Evolutionary conservation across 2,888 invertebrate genomes (phyloP).

Genomic region (Nesidiocoris tenuis): DNA sequence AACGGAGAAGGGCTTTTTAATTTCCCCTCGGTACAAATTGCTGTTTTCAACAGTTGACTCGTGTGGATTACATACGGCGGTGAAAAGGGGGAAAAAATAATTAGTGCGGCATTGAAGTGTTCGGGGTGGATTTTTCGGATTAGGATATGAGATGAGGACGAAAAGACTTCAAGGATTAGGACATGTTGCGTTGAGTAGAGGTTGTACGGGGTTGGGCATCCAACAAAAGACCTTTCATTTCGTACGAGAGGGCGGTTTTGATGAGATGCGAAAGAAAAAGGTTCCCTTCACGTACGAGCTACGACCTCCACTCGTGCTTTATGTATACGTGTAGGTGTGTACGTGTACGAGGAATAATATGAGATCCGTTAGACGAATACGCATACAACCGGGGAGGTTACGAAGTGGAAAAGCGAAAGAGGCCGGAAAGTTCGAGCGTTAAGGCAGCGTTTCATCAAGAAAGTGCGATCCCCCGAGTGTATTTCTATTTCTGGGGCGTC

Average conservation of each 20-base stretch:
- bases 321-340: no score
- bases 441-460: slow-evolving; percentile 34
- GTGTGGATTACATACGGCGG: slow-evolving; percentile 23
- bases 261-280: neutral
- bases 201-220: neutral
- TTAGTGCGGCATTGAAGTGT: slow-evolving; percentile 8
- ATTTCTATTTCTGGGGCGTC: no score
- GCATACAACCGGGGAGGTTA: slow-evolving; percentile 14
- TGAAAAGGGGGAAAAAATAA: slow-evolving; percentile 5
- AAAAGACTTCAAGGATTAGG: neutral
- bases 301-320: no score
- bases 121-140: neutral
- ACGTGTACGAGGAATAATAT: no score
- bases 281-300: no score
- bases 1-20: slow-evolving; percentile 28
- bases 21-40: slow-evolving; percentile 28
- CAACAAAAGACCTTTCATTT: slow-evolving; percentile 25
- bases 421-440: slow-evolving; percentile 9
- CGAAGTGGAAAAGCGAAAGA: no score
- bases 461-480: no score
- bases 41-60: slow-evolving; percentile 36
- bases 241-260: neutral
- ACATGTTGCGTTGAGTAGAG: slow-evolving; percentile 8
- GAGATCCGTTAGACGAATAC: slow-evolving; percentile 23
- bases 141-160: neutral